Conservation (phyloP, 2,113 vertebrate genomes). For the Phocoena sinus region DNA sequence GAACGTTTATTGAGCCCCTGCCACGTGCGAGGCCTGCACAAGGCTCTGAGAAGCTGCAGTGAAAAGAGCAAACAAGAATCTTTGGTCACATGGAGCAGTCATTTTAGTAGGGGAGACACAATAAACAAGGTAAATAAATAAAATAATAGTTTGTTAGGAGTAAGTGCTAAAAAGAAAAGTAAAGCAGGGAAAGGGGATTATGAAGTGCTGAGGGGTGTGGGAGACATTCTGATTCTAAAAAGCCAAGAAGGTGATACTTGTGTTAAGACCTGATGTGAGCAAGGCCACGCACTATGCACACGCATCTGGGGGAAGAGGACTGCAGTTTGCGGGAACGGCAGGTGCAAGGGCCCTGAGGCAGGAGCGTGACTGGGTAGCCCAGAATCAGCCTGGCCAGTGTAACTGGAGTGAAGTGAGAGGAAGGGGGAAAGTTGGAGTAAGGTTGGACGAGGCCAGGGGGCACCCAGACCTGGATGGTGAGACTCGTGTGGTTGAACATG, state of each 20-base stretch:
- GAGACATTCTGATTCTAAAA: neutral
- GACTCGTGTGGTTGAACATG: no score
- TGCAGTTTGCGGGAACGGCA: no score
- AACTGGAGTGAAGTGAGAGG: neutral
- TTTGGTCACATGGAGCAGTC: neutral
- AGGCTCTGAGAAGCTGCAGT: neutral
- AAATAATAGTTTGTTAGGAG: neutral
- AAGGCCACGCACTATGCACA: fast-evolving
- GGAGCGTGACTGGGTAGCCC: fast-evolving
- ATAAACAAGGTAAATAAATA: neutral
- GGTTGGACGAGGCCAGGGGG: neutral
- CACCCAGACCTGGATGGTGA: fast-evolving
- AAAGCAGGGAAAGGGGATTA: neutral
- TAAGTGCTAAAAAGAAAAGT: neutral
- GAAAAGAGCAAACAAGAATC: neutral
- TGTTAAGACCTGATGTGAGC: neutral
- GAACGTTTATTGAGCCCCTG: neutral
- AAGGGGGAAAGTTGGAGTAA: no score
- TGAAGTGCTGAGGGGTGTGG: neutral
- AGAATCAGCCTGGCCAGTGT: neutral
- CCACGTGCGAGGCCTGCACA: no score
- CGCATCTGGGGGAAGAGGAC: neutral
- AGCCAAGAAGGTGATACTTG: neutral
- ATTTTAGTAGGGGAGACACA: neutral
- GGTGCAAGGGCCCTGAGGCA: neutral